phyloP scores from a whole-genome alignment of 1,140 invertebrate genomes.

The Brevipalpus yothersi region DNA sequence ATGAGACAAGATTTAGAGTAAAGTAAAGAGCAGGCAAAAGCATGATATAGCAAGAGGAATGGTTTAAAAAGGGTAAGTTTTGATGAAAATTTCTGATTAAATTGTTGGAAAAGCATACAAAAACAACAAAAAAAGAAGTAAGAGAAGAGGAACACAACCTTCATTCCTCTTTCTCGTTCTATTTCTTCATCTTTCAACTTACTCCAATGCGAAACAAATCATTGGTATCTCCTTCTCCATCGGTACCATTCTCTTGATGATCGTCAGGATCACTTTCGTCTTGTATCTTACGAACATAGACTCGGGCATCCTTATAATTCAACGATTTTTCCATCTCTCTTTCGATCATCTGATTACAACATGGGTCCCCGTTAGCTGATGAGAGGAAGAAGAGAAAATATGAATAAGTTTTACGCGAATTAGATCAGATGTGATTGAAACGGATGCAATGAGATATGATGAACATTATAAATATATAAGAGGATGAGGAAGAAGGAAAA shows the following conservation, averaged over 20 bases:
- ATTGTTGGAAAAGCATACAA: no score
- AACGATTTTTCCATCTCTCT: conserved; percentile 16
- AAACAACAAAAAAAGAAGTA: no score
- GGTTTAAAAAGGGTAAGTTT: no score
- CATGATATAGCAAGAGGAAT: no score
- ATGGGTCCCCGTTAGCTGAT: conserved; percentile 18
- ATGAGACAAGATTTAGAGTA: no score
- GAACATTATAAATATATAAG: not conserved
- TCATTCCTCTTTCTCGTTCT: no score
- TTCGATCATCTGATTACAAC: conserved; percentile 15
- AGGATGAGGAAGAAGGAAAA: not conserved
- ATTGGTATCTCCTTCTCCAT: conserved; percentile 4
- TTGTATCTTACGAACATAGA: conserved; percentile 20
- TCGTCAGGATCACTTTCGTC: conserved; percentile 8
- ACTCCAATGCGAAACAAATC: not conserved
- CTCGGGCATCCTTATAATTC: conserved; percentile 16
- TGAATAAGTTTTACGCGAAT: no score
- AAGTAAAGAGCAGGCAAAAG: no score
- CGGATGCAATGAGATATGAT: no score
- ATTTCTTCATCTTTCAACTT: not conserved
- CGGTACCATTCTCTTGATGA: conserved; percentile 14
- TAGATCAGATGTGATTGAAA: no score
- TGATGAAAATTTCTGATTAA: no score
- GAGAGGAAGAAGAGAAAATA: not conserved
- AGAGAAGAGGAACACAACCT: no score